phyloP scores from a whole-genome alignment of 2,113 vertebrate species.

The Dasyprocta punctata region DNA sequence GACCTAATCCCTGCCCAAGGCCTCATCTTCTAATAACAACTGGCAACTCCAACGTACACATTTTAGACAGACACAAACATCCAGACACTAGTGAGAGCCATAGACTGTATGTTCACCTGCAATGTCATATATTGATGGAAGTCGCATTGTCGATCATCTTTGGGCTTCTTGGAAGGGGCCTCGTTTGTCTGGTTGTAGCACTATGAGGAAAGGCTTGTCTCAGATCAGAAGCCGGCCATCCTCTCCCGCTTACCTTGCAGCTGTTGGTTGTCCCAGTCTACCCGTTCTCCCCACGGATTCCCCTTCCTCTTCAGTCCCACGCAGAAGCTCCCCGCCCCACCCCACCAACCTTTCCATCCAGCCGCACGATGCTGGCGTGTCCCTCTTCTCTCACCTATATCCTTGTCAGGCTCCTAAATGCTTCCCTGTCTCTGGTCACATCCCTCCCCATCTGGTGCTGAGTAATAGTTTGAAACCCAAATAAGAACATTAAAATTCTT shows the following conservation, averaged over 20 bases:
- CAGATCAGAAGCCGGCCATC: background rate
- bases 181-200: background rate
- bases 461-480: conserved; percentile 22
- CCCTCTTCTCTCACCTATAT: background rate
- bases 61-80: background rate
- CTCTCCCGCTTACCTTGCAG: background rate
- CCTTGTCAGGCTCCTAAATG: background rate
- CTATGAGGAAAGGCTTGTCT: background rate
- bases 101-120: background rate
- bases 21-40: background rate
- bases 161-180: background rate
- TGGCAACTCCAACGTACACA: background rate
- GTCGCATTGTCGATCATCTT: background rate
- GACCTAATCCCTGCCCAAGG: background rate
- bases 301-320: background rate
- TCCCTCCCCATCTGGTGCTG: accelerated
- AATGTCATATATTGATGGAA: background rate
- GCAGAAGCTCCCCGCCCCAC: too few species aligned
- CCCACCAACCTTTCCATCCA: too few species aligned
- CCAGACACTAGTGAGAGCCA: background rate
- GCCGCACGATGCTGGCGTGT: background rate
- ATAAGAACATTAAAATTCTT: background rate
- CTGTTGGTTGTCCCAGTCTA: background rate
- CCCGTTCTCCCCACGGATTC: background rate
- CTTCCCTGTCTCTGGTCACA: background rate